Evolutionary conservation across 2,113 vertebrate species (phyloP).

Genomic region (Lophius piscatorius): DNA sequence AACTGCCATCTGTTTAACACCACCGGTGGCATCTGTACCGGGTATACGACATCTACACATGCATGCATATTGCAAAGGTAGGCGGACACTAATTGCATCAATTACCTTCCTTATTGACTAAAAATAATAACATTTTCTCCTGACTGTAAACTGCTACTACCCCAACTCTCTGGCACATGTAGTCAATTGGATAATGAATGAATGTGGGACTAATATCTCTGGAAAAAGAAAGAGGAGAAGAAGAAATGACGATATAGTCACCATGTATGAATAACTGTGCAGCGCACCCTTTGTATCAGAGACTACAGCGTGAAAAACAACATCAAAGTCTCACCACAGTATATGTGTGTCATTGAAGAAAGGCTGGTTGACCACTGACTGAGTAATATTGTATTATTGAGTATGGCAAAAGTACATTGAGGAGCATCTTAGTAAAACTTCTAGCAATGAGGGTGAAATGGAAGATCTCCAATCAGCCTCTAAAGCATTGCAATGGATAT

Average conservation of each 20-base stretch:
- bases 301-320: too few species aligned
- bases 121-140: slow-evolving; percentile 24
- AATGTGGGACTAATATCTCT: not conserved
- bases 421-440: slow-evolving; percentile 31
- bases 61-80: slow-evolving; percentile 11
- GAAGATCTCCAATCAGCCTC: slow-evolving; percentile 51
- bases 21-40: not conserved
- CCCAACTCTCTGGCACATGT: slow-evolving; percentile 4
- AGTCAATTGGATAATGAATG: slow-evolving; percentile 45
- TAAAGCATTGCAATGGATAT: slow-evolving; percentile 56
- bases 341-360: slow-evolving; percentile 33
- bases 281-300: too few species aligned
- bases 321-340: slow-evolving; percentile 6
- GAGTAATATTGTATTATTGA: slow-evolving; percentile 55
- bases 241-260: slow-evolving; percentile 47
- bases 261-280: slow-evolving; percentile 25
- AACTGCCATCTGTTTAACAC: slow-evolving; percentile 24
- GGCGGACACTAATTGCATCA: not conserved
- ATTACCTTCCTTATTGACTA: slow-evolving; percentile 14
- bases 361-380: slow-evolving; percentile 28
- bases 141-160: not conserved
- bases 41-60: not conserved
- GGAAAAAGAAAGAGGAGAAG: not conserved
- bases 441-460: slow-evolving; percentile 5
- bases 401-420: not conserved